A percentile compares a stretch with the other conserved stretches of the same genome.
Evolutionary conservation across 2,113 vertebrate species (phyloP).

Genomic region (Apodemus sylvaticus): DNA sequence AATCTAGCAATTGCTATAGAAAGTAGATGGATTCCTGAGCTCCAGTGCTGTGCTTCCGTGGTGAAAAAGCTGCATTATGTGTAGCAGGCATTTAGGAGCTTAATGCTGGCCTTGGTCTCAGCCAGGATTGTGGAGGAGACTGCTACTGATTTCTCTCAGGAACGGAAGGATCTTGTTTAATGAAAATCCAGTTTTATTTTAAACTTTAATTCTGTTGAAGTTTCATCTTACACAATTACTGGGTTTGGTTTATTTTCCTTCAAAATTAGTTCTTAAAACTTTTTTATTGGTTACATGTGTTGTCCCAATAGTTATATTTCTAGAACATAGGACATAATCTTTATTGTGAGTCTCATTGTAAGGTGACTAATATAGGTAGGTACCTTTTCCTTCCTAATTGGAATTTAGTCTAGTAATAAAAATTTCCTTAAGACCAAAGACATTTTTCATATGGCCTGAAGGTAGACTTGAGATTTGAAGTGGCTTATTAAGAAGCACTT

Average conservation of each 20-base stretch:
- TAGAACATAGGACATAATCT: background rate
- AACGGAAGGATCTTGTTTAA: background rate
- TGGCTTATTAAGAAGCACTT: background rate
- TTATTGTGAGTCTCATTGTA: background rate
- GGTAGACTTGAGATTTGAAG: background rate
- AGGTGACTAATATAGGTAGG: background rate
- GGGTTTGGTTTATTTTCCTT: background rate
- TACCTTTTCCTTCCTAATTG: background rate
- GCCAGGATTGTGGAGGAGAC: background rate
- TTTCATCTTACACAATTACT: background rate
- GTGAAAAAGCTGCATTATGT: slow-evolving; percentile 4
- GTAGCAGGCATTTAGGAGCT: slow-evolving; percentile 41
- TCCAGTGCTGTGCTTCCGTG: background rate
- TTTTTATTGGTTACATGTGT: background rate
- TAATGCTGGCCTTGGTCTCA: slow-evolving; percentile 22
- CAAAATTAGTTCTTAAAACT: background rate
- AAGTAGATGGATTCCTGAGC: slow-evolving; percentile 38
- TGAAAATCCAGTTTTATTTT: background rate
- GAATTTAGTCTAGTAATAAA: background rate
- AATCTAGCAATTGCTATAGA: background rate
- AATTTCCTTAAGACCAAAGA: background rate
- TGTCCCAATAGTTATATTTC: background rate
- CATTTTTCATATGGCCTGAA: background rate
- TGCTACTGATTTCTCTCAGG: slow-evolving; percentile 33
- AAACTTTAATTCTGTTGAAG: background rate